A percentile compares a stretch with the other conserved stretches of the same genome.
Conservation (phyloP, 1,140 invertebrate species). For the Phortica variegata region DNA sequence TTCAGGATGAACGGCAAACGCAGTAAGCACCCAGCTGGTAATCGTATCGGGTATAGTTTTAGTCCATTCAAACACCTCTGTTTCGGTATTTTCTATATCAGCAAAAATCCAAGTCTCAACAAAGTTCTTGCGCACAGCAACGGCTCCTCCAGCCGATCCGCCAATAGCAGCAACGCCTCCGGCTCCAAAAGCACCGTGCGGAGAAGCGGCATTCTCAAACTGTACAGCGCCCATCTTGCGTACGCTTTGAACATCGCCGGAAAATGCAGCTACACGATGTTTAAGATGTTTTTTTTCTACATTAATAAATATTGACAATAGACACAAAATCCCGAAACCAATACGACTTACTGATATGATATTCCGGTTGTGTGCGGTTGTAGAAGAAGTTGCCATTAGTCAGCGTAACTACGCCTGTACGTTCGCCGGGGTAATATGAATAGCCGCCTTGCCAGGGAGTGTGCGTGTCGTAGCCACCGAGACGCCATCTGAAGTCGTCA, state of each 20-base stretch:
- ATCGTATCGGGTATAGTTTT: slow-evolving; percentile 79
- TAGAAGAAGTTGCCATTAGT: slow-evolving; percentile 50
- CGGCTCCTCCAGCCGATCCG: background rate
- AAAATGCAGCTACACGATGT: slow-evolving; percentile 12
- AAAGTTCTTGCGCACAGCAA: slow-evolving; percentile 40
- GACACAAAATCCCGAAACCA: too few relatives aligned
- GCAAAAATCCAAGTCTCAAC: slow-evolving; percentile 51
- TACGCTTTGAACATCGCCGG: slow-evolving; percentile 6
- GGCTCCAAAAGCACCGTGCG: background rate
- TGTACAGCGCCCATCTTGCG: slow-evolving; percentile 20
- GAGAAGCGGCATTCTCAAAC: background rate
- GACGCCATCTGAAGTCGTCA: slow-evolving; percentile 50
- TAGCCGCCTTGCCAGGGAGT: slow-evolving; percentile 50
- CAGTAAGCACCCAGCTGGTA: slow-evolving; percentile 89
- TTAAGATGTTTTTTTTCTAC: background rate
- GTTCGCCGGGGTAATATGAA: slow-evolving; percentile 44
- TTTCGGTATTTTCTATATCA: slow-evolving; percentile 37
- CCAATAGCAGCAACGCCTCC: background rate
- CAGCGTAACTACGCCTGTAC: slow-evolving; percentile 42
- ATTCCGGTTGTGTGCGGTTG: slow-evolving; percentile 30
- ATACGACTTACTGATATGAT: slow-evolving; percentile 17
- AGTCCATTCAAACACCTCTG: slow-evolving; percentile 53
- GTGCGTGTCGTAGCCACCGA: slow-evolving; percentile 35
- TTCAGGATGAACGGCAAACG: slow-evolving; percentile 83
- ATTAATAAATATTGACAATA: background rate